Evolutionary conservation across 2,888 invertebrate genomes (phyloP).

Genomic region (Lissonota sp.): DNA sequence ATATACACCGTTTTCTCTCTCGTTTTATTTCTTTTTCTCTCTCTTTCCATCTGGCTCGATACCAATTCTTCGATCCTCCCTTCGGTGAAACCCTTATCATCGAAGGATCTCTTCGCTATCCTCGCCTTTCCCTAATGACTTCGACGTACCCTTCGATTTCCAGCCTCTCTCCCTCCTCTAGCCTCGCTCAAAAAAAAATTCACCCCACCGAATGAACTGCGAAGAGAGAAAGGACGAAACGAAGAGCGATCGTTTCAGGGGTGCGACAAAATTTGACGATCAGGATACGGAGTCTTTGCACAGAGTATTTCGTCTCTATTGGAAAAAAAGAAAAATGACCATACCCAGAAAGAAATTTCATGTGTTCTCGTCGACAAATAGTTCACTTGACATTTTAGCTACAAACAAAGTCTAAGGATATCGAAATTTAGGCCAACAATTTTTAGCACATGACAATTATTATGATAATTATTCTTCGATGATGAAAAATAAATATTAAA

Average conservation of each 20-base stretch:
- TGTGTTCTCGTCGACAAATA: not conserved
- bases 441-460: no score
- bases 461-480: no score
- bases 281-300: constrained; percentile 8
- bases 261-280: constrained; percentile 47
- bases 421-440: no score
- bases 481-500: no score
- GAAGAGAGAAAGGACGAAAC: constrained; percentile 34
- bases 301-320: constrained; percentile 8
- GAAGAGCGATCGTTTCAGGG: constrained; percentile 63
- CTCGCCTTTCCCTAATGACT: constrained; percentile 64
- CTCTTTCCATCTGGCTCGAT: constrained; percentile 32
- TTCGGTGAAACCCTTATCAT: constrained; percentile 62
- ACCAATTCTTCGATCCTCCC: constrained; percentile 49
- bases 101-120: constrained; percentile 55
- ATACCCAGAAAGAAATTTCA: not conserved
- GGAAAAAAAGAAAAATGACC: not conserved
- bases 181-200: constrained; percentile 51
- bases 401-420: no score
- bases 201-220: constrained; percentile 19
- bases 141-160: constrained; percentile 63
- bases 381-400: not conserved
- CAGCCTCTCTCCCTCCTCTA: constrained; percentile 63
- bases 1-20: constrained; percentile 32
- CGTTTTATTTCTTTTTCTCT: constrained; percentile 59